Conservation (phyloP, 1,140 invertebrate genomes). For the Heliothis virescens region DNA sequence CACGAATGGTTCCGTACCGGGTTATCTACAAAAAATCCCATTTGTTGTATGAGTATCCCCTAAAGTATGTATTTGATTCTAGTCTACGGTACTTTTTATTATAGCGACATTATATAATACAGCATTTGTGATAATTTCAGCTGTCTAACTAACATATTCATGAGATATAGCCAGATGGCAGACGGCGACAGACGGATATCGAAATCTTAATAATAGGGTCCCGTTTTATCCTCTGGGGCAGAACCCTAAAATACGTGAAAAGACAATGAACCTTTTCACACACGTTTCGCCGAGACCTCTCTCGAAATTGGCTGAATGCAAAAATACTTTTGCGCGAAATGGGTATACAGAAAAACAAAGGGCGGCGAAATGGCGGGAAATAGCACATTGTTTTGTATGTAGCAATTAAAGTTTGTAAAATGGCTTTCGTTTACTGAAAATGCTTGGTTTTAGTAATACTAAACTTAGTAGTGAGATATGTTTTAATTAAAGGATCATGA, state of each 20-base stretch:
- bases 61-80: no score
- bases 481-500: conserved; percentile 9
- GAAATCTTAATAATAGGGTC: no score
- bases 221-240: no score
- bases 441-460: conserved; percentile 24
- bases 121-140: no score
- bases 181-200: no score
- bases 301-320: conserved; percentile 48
- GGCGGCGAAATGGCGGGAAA: conserved; percentile 18
- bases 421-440: conserved; percentile 28
- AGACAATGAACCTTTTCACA: conserved; percentile 40
- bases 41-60: no score
- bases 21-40: no score
- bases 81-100: no score
- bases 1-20: no score
- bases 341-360: conserved; percentile 41
- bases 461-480: not conserved
- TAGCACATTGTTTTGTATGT: conserved; percentile 27
- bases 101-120: no score
- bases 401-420: conserved; percentile 44
- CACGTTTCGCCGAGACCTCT: conserved; percentile 38
- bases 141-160: no score
- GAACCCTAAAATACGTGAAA: conserved; percentile 15
- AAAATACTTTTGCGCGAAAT: conserved; percentile 45
- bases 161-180: no score